These are phyloP conservation scores for Leptocoma aspasia DNA, from an alignment of 2,113 vertebrate species.

Conservation along the genomic window DNA sequence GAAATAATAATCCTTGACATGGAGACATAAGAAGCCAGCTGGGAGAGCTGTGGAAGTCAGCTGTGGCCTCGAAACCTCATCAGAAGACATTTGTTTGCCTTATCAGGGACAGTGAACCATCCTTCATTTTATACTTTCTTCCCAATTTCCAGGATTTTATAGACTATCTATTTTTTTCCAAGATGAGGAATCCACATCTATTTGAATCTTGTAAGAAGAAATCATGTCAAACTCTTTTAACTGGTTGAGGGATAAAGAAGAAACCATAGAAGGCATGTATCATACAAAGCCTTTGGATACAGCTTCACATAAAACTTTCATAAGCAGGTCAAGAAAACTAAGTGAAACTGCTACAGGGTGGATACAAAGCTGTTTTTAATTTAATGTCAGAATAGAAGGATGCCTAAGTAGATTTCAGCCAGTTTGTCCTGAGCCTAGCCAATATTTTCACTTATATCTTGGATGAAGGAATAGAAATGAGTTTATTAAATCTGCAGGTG, in stretches of 20 bases:
- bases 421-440: background rate
- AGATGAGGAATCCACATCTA: background rate
- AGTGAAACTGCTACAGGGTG: background rate
- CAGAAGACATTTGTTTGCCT: background rate
- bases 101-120: background rate
- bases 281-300: background rate
- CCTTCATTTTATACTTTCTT: background rate
- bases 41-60: background rate
- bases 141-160: background rate
- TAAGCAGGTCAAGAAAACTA: background rate
- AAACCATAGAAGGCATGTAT: background rate
- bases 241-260: background rate
- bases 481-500: slow-evolving; percentile 35
- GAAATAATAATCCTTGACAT: background rate
- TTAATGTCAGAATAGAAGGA: background rate
- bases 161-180: background rate
- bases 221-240: background rate
- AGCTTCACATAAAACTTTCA: background rate
- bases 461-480: background rate
- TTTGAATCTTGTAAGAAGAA: background rate
- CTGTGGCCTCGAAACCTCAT: accelerated
- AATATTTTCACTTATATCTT: slow-evolving; percentile 28
- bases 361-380: background rate
- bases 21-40: background rate
- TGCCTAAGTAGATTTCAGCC: slow-evolving; percentile 5